Evolutionary conservation across 2,113 vertebrate species (phyloP).

Genomic region (Halichoeres trimaculatus): DNA sequence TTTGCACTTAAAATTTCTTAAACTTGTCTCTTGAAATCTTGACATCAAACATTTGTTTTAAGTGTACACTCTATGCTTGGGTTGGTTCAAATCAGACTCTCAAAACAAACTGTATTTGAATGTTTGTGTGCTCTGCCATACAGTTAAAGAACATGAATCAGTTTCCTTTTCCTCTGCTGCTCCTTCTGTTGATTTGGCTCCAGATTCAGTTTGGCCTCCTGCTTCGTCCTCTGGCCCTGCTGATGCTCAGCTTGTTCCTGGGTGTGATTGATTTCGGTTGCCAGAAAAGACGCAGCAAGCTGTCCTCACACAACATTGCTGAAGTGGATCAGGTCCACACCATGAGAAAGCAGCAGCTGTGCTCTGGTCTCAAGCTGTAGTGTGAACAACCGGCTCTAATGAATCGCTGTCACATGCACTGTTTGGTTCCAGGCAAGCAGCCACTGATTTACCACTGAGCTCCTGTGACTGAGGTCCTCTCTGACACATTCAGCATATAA

Average conservation of each 20-base stretch:
- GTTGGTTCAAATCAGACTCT: no score
- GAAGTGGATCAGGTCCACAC: constrained; percentile 29
- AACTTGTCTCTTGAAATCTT: no score
- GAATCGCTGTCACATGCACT: constrained; percentile 47
- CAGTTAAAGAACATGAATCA: constrained; percentile 18
- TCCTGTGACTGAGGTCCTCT: constrained; percentile 28
- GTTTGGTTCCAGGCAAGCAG: constrained; percentile 56
- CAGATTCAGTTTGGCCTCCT: constrained; percentile 44
- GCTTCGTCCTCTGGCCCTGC: constrained; percentile 40
- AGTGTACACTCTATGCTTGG: no score
- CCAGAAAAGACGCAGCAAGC: constrained; percentile 53
- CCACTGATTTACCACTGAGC: constrained; percentile 29
- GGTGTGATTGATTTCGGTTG: constrained; percentile 55
- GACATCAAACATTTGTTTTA: no score
- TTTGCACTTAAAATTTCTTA: no score
- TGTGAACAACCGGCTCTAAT: constrained; percentile 59
- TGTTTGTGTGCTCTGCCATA: constrained; percentile 5
- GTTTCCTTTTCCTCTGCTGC: constrained; percentile 18
- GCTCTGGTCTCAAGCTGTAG: constrained; percentile 55
- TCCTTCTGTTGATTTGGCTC: constrained; percentile 52
- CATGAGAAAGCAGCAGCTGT: constrained; percentile 53
- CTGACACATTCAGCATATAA: neutral
- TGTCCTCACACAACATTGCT: constrained; percentile 38
- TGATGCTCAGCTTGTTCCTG: constrained; percentile 43
- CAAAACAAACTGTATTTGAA: neutral